These are phyloP conservation scores for Esox masquinongy DNA, from an alignment of 2,797 vertebrate species.

Conservation along the genomic window DNA sequence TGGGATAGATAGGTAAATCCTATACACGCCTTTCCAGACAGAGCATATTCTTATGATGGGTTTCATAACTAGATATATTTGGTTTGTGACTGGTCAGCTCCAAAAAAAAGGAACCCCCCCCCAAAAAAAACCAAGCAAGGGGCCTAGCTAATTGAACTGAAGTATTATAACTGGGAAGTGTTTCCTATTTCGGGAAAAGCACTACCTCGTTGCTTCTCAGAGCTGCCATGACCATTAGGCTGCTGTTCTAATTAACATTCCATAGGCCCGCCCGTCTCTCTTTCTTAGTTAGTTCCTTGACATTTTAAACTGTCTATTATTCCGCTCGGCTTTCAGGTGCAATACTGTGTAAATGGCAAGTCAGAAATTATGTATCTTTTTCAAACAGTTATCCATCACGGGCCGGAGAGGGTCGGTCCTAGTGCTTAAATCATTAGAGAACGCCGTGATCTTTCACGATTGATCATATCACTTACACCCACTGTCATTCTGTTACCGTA, in stretches of 20 bases:
- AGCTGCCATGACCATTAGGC: constrained; percentile 69
- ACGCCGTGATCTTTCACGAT: constrained; percentile 75
- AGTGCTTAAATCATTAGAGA: constrained; percentile 75
- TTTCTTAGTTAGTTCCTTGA: constrained; percentile 85
- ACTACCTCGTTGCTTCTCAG: constrained; percentile 42
- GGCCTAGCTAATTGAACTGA: constrained; percentile 78
- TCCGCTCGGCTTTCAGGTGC: constrained; percentile 80
- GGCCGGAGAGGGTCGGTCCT: constrained; percentile 38
- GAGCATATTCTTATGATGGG: constrained; percentile 86
- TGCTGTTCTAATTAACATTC: constrained; percentile 82
- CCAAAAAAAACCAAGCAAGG: constrained; percentile 52
- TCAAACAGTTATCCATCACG: constrained; percentile 81
- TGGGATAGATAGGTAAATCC: constrained; percentile 99
- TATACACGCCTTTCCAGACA: constrained; percentile 92
- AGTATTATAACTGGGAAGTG: constrained; percentile 62
- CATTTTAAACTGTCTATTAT: constrained; percentile 88
- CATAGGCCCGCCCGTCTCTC: constrained; percentile 73
- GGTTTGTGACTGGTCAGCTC: constrained; percentile 87
- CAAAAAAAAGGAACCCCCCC: constrained; percentile 29
- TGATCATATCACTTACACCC: constrained; percentile 73
- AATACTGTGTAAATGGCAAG: constrained; percentile 86
- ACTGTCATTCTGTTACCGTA: constrained; percentile 68
- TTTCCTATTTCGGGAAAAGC: constrained; percentile 40
- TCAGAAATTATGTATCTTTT: constrained; percentile 84
- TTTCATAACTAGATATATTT: constrained; percentile 85